phyloP scores from a whole-genome alignment of 2,888 invertebrate species.

The Melanotus villosus region DNA sequence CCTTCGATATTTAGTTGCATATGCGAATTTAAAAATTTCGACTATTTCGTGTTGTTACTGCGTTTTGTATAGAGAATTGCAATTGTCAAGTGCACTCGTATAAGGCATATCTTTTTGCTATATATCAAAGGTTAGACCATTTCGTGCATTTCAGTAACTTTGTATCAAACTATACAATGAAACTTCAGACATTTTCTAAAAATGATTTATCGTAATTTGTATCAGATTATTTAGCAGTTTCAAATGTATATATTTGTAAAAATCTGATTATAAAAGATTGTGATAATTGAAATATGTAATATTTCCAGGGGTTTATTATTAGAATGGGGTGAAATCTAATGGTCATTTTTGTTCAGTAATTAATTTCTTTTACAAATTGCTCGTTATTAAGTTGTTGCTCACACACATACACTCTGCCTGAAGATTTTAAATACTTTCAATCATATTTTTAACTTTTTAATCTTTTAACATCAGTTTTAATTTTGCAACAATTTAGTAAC shows the following conservation, averaged over 20 bases:
- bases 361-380: slow-evolving; percentile 10
- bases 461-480: slow-evolving; percentile 11
- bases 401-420: neutral
- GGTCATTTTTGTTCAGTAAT: slow-evolving; percentile 12
- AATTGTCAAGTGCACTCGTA: neutral
- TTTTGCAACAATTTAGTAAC: slow-evolving; percentile 33
- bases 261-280: slow-evolving; percentile 54
- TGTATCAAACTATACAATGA: slow-evolving; percentile 2
- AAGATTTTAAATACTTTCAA: neutral
- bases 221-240: slow-evolving; percentile 23
- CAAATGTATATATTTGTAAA: slow-evolving; percentile 43
- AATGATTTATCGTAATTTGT: slow-evolving; percentile 23
- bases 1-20: neutral
- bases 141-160: slow-evolving; percentile 6
- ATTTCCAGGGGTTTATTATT: slow-evolving; percentile 53
- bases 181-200: slow-evolving; percentile 4
- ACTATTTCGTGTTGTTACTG: neutral
- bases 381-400: slow-evolving; percentile 31
- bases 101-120: slow-evolving; percentile 32
- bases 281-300: slow-evolving; percentile 52
- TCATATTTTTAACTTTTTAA: slow-evolving; percentile 23
- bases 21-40: neutral
- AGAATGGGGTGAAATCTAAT: slow-evolving; percentile 38
- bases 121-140: slow-evolving; percentile 27
- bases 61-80: neutral